These are phyloP conservation scores for Pseudococcus viburni DNA, from an alignment of 2,888 invertebrate genomes.

Conservation along the genomic window DNA sequence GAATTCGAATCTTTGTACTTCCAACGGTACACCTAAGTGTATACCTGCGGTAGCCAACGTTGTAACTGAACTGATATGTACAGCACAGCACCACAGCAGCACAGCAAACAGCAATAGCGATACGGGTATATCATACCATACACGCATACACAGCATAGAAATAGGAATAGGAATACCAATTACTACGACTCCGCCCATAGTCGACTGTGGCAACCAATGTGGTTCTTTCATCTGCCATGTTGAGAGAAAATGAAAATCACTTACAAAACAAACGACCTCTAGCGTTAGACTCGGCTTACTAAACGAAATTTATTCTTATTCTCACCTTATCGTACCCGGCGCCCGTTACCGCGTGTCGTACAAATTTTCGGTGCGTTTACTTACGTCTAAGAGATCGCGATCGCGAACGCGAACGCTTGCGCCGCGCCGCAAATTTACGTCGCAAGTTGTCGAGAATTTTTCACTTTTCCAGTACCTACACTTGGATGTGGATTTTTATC, in stretches of 20 bases:
- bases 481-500: no score
- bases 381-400: not conserved
- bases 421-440: no score
- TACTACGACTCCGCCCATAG: not conserved
- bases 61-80: no score
- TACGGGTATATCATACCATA: no score
- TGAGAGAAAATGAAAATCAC: not conserved
- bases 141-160: not conserved
- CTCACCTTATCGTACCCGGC: not conserved
- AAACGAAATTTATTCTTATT: not conserved
- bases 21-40: no score
- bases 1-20: no score
- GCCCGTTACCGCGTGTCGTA: not conserved
- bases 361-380: not conserved
- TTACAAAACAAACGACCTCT: slow-evolving; percentile 15
- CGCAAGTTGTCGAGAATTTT: no score
- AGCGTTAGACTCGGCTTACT: not conserved
- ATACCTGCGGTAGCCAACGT: no score
- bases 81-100: no score
- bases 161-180: not conserved
- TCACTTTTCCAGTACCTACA: no score
- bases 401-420: not conserved
- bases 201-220: not conserved
- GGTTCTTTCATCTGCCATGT: slow-evolving; percentile 15
- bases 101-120: no score